phyloP scores from a whole-genome alignment of 2,797 vertebrate species.

The Channallabes apus region DNA sequence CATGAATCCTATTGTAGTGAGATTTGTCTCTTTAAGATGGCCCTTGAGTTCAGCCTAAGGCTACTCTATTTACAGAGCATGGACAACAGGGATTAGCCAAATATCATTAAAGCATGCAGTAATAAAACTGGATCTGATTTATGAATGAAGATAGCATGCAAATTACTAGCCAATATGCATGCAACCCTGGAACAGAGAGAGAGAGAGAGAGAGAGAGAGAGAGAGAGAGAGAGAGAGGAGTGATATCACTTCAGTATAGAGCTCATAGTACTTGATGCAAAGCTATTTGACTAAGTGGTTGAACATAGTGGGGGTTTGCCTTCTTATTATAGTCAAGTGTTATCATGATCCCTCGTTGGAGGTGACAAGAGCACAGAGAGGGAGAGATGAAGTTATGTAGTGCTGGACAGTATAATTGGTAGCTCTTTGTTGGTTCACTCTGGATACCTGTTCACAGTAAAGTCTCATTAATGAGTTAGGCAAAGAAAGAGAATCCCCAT shows the following conservation, averaged over 20 bases:
- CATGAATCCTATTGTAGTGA: constrained; percentile 47
- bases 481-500: constrained; percentile 31
- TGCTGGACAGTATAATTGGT: constrained; percentile 40
- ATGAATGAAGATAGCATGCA: constrained; percentile 48
- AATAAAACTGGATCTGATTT: constrained; percentile 55
- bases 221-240: background rate
- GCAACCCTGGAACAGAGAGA: constrained; percentile 8
- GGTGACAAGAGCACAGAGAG: constrained; percentile 27
- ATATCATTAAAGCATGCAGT: constrained; percentile 56
- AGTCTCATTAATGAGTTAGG: constrained; percentile 33
- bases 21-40: constrained; percentile 46
- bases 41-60: constrained; percentile 53
- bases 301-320: constrained; percentile 38
- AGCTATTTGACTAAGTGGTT: constrained; percentile 48
- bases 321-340: constrained; percentile 46
- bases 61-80: constrained; percentile 50
- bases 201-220: background rate
- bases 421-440: constrained; percentile 31
- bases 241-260: constrained; percentile 25
- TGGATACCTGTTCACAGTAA: constrained; percentile 32
- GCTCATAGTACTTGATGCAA: constrained; percentile 41
- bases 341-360: constrained; percentile 40
- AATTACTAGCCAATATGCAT: constrained; percentile 48
- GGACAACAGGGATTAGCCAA: constrained; percentile 53
- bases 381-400: constrained; percentile 5